Conservation (phyloP, 2,888 invertebrate species). For the Cephus spinipes region DNA sequence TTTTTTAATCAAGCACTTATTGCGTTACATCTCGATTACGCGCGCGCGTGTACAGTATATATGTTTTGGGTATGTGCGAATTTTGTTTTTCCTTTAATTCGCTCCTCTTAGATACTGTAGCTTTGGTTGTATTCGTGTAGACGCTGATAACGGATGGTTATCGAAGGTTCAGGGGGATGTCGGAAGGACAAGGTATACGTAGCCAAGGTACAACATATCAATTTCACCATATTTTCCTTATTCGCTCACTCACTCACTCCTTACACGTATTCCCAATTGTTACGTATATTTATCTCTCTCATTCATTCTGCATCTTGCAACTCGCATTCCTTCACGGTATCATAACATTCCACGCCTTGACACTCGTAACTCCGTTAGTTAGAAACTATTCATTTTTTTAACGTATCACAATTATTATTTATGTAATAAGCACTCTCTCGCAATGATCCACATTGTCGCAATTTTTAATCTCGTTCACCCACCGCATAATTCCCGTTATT, state of each 20-base stretch:
- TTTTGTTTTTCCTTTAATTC: neutral
- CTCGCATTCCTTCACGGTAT: neutral
- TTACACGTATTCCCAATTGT: neutral
- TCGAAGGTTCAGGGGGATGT: neutral
- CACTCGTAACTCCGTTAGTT: neutral
- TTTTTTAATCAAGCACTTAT: slow-evolving; percentile 54
- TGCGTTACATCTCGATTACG: slow-evolving; percentile 38
- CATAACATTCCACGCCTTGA: neutral
- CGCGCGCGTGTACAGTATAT: neutral
- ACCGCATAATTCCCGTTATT: neutral
- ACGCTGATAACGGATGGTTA: neutral
- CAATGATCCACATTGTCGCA: slow-evolving; percentile 8
- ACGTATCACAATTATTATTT: slow-evolving; percentile 29
- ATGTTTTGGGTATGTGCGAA: neutral
- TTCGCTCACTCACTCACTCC: neutral
- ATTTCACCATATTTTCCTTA: neutral
- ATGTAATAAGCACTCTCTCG: neutral
- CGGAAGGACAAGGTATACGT: neutral
- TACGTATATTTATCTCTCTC: neutral
- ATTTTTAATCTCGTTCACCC: neutral
- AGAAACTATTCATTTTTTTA: slow-evolving; percentile 22
- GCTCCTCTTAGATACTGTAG: neutral
- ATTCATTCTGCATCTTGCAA: neutral
- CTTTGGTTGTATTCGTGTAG: neutral
- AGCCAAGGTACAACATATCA: neutral